Evolutionary conservation across 2,797 vertebrate species (phyloP).

Genomic region (Bufotes viridis): DNA sequence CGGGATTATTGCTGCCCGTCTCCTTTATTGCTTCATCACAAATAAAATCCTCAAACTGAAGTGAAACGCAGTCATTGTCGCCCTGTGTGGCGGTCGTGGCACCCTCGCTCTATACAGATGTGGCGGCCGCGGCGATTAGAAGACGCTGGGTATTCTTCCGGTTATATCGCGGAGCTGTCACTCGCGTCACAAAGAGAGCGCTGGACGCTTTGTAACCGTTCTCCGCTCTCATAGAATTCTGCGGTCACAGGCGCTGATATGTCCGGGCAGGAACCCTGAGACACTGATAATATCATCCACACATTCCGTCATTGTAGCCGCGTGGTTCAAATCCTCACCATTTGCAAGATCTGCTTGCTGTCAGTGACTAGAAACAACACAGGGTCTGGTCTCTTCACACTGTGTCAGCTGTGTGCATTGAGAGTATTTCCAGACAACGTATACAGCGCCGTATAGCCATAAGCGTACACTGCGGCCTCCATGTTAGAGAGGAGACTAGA

Average conservation of each 20-base stretch:
- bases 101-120: not conserved
- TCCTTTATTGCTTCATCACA: slow-evolving; percentile 26
- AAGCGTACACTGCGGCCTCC: too few species aligned
- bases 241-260: not conserved
- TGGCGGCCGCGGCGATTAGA: not conserved
- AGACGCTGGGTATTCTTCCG: too few species aligned
- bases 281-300: too few species aligned
- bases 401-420: too few species aligned
- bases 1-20: slow-evolving; percentile 31
- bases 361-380: not conserved
- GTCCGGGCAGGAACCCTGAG: not conserved
- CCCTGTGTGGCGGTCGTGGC: not conserved
- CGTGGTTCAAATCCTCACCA: too few species aligned
- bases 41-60: not conserved
- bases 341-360: not conserved
- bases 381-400: too few species aligned
- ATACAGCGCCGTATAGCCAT: too few species aligned
- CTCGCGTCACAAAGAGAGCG: not conserved
- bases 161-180: too few species aligned
- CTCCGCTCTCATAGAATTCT: not conserved
- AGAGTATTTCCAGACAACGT: too few species aligned
- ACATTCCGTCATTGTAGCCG: too few species aligned
- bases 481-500: too few species aligned
- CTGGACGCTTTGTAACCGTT: not conserved
- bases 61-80: not conserved